Evolutionary conservation across 2,797 vertebrate genomes (phyloP), one percentile per base, ranked within the genome.

Genomic region (Sparus aurata): DNA sequence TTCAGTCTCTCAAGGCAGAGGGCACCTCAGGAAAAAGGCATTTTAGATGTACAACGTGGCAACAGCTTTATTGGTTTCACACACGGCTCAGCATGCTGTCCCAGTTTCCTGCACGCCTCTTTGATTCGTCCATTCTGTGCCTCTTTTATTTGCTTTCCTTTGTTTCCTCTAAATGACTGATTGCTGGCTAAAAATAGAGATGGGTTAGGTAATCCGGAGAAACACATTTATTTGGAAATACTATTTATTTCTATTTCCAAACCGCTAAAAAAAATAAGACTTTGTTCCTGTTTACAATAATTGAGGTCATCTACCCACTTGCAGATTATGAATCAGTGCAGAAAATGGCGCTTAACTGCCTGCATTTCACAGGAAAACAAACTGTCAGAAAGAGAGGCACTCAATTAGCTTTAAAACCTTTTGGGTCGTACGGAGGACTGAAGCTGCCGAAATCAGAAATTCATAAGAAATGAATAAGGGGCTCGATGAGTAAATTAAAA

Each of bases 131-230:
- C 41, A 69, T 77, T 69, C 70, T 74, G 13, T 57, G 45, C 57
- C 79, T 83, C 41, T 81, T 47, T 68, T 52, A 46, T 65, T 79
- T 73, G 46, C 22, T 18, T 75, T 25, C 25, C 34, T 46, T 49
- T 64, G 12, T 50, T 45, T 15, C 3, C 25, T 84, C 63, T 71
- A 70, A 78, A 80, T 83, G 5, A 49, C 54, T 1, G 59, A 87
- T 82, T 77, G 52, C 23, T 17, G 4, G 49, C 75, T 89, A 84
- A 75, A 91, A 75, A 83, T 83, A 84, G 73, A 60, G 15, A 62
- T 3, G 13, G 17, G 23, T 62, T 54, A 69, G 54, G 65, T 82
- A 15, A 18, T 70, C 75, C 25, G 13, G n/a, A 4, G 46, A 57
- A 78, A 76, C 60, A 54, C 22, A 20, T 46, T 45, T 60, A 63